Percentiles rank a stretch among this genome's conserved stretches.
Conservation (phyloP, 2,113 vertebrate species). For the Ammodytes dubius region DNA sequence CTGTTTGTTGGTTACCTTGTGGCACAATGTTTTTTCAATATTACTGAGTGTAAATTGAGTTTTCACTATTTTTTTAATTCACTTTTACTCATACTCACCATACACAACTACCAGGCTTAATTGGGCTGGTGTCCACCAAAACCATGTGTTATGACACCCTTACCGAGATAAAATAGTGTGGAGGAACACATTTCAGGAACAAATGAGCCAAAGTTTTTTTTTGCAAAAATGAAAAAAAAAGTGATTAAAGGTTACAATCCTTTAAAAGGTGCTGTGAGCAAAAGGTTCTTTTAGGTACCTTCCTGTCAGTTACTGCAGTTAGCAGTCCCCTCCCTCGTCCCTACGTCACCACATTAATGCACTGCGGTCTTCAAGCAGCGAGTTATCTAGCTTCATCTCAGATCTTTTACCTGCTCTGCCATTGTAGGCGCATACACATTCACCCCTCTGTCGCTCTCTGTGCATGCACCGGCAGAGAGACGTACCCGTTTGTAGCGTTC, state of each 20-base stretch:
- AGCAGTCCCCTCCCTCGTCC: too few species aligned
- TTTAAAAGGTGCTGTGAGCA: neutral
- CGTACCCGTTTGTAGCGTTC: too few species aligned
- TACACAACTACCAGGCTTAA: neutral
- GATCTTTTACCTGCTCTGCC: too few species aligned
- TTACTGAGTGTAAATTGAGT: neutral
- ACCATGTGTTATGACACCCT: neutral
- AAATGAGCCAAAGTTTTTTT: neutral
- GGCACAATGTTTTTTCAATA: conserved; percentile 14
- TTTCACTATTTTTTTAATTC: conserved; percentile 4
- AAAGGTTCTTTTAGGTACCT: too few species aligned
- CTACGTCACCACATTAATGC: too few species aligned
- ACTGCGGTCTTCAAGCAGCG: too few species aligned
- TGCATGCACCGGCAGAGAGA: too few species aligned
- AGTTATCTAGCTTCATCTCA: too few species aligned
- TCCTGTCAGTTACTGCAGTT: too few species aligned
- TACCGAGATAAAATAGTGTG: neutral
- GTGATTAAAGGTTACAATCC: neutral
- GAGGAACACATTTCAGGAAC: neutral
- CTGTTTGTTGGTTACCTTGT: conserved; percentile 32
- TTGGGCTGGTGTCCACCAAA: neutral
- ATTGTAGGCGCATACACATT: too few species aligned
- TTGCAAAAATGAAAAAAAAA: neutral
- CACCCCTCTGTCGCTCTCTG: too few species aligned
- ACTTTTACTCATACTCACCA: conserved; percentile 3